Percentiles rank a stretch among this genome's conserved stretches.
These are phyloP conservation scores for Acrossocheilus wenchowensis DNA, from an alignment of 2,797 vertebrate genomes.

Conservation along the genomic window DNA sequence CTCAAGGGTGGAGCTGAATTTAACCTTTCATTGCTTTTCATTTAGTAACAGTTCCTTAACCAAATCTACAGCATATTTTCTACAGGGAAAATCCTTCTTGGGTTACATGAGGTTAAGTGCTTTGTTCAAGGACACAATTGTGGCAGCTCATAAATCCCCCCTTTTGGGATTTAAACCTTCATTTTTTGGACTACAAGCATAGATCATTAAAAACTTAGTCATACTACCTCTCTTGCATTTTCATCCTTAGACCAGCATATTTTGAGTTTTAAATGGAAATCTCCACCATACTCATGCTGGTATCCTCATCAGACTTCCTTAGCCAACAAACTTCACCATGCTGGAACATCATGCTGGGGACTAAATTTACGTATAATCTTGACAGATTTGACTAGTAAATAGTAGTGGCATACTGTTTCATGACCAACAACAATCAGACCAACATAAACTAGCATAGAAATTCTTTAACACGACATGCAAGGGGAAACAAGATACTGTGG, in stretches of 20 bases:
- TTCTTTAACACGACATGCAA: background rate
- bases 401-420: background rate
- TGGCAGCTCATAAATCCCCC: conserved; percentile 11
- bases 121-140: conserved; percentile 17
- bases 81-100: background rate
- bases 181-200: background rate
- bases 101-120: conserved; percentile 6
- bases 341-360: background rate
- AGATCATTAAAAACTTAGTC: conserved; percentile 23
- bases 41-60: conserved; percentile 12
- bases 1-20: background rate
- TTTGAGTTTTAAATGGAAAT: background rate
- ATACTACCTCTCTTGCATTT: background rate
- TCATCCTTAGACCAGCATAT: background rate
- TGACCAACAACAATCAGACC: background rate
- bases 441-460: background rate
- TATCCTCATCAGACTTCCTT: background rate
- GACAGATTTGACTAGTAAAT: background rate
- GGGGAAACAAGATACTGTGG: background rate
- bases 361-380: background rate
- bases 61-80: conserved; percentile 9
- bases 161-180: conserved; percentile 1
- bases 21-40: conserved; percentile 2
- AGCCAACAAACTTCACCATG: background rate
- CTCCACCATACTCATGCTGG: background rate